Evolutionary conservation across 1,140 invertebrate genomes (phyloP).

Genomic region (Mercenaria mercenaria): DNA sequence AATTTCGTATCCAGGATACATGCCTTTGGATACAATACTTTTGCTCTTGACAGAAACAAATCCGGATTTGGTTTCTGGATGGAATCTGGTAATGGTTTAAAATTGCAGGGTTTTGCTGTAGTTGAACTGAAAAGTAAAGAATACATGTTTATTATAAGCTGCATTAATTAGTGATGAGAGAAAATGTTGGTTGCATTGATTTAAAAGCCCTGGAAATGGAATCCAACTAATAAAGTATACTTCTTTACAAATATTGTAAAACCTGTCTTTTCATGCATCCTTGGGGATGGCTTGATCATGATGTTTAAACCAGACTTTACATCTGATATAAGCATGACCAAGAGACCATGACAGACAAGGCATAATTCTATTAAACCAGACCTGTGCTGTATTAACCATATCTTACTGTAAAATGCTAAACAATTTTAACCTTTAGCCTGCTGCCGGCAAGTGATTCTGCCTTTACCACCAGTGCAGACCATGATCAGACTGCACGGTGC

Average conservation of each 20-base stretch:
- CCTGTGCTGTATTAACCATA: too few relatives aligned
- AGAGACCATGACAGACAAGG: too few relatives aligned
- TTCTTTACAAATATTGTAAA: not conserved
- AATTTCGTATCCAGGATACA: not conserved
- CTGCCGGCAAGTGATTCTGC: too few relatives aligned
- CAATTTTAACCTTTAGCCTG: too few relatives aligned
- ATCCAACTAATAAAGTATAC: not conserved
- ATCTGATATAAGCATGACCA: too few relatives aligned
- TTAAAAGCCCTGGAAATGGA: not conserved
- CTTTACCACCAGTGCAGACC: too few relatives aligned
- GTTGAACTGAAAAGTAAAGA: not conserved
- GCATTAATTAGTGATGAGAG: not conserved
- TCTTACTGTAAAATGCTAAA: too few relatives aligned
- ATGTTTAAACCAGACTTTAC: too few relatives aligned
- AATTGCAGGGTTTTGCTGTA: conserved; percentile 10
- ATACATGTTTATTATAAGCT: not conserved
- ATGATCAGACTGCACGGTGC: too few relatives aligned
- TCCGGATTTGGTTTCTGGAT: not conserved
- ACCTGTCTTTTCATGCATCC: too few relatives aligned
- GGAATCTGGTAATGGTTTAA: not conserved
- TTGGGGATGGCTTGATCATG: too few relatives aligned
- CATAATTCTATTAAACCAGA: too few relatives aligned
- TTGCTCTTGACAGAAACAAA: not conserved
- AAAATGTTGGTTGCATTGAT: not conserved
- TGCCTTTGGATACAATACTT: conserved; percentile 16